phyloP scores from a whole-genome alignment of 2,888 invertebrate genomes.

The Sclerodermus sp. region DNA sequence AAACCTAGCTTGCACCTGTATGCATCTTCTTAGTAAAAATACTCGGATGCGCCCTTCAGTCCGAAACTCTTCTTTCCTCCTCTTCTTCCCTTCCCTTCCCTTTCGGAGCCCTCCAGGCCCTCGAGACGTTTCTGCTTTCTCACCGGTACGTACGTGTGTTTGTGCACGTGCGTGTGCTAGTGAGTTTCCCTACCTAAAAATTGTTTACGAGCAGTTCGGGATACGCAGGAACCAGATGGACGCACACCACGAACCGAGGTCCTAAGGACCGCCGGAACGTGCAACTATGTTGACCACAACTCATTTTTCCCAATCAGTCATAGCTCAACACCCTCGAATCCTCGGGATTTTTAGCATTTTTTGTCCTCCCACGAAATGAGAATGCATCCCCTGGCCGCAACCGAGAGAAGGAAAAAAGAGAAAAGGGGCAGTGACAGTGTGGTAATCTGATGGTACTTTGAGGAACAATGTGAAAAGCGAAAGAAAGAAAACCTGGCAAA shows the following conservation, averaged over 20 bases:
- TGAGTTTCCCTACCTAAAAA: background rate
- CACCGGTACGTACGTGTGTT: no score
- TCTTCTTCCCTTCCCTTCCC: background rate
- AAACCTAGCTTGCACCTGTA: background rate
- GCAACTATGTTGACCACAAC: conserved; percentile 5
- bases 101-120: background rate
- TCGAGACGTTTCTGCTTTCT: no score
- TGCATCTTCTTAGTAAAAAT: conserved; percentile 6
- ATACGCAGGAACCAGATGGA: background rate
- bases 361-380: no score
- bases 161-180: no score
- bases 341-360: no score
- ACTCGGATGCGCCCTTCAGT: background rate
- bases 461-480: no score
- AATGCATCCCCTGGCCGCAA: no score
- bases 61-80: background rate
- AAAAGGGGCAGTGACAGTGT: no score
- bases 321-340: no score
- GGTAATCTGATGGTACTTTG: no score
- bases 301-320: background rate
- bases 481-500: no score
- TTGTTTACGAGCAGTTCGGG: conserved; percentile 1
- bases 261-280: conserved; percentile 5
- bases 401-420: no score
- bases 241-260: background rate